These are phyloP conservation scores for Heliothis subflexa DNA, from an alignment of 1,140 invertebrate genomes.

Conservation along the genomic window DNA sequence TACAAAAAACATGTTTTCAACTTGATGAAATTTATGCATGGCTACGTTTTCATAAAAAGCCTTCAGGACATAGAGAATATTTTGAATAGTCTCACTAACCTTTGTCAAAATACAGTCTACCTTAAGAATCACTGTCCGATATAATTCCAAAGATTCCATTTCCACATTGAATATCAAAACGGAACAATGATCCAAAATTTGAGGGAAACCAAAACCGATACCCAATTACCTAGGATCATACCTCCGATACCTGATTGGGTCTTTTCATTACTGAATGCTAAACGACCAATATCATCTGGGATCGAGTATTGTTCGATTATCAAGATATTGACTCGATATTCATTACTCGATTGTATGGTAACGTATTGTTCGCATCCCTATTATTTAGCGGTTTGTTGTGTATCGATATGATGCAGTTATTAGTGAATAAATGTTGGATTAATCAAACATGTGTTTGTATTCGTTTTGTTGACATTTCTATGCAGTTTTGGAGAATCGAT, in stretches of 20 bases:
- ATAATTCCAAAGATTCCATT: conserved; percentile 1
- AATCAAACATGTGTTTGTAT: conserved; percentile 16
- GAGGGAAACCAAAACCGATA: conserved; percentile 26
- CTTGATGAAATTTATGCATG: too few relatives aligned
- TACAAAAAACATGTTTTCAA: too few relatives aligned
- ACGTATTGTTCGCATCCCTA: conserved; percentile 37
- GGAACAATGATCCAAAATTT: conserved; percentile 15
- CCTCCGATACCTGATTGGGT: conserved; percentile 17
- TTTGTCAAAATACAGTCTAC: conserved; percentile 18
- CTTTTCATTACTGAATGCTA: conserved; percentile 29
- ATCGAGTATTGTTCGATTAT: conserved; percentile 22
- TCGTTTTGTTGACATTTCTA: conserved; percentile 3
- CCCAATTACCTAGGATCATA: conserved; percentile 34
- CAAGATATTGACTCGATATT: conserved; percentile 34
- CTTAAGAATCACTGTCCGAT: neutral
- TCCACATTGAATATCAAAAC: neutral
- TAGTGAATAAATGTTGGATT: neutral
- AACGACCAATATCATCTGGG: conserved; percentile 2
- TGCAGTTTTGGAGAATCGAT: neutral
- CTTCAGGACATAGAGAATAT: neutral
- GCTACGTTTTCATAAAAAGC: too few relatives aligned
- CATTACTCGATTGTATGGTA: conserved; percentile 32
- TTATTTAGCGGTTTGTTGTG: conserved; percentile 23
- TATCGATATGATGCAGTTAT: conserved; percentile 35
- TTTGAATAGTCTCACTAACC: conserved; percentile 4